Base-by-base conservation (phyloP, 2,797 vertebrate species). In the Arctocebus calabarensis region DNA sequence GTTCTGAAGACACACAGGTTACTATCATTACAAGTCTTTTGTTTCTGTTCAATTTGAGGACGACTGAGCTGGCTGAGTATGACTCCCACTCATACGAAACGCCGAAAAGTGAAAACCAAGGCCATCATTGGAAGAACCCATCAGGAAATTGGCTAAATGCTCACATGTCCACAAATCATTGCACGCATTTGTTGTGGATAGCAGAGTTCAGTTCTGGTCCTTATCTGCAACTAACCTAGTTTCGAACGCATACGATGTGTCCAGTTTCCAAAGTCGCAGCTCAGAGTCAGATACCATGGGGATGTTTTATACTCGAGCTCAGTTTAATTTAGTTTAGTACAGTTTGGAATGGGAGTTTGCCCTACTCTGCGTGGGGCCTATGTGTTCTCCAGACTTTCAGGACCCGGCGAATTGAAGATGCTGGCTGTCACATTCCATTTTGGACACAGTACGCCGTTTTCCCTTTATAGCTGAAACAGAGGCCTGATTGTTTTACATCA, bases 391-490 rank as follows among this genome's bases (percentile, higher is more conserved):
- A 71, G 16, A 48, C n/a, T 79, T 52, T 66, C 3, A 43, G 73
- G 84, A 68, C 13, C 52, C 61, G 2, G 37, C 10, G 64, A 87
- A 68, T 20, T 48, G 84, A 91, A 93, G 45, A 68, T 34, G 48
- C 37, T 81, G 59, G n/a, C 19, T 27, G 11, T 66, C 57, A 34
- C 10, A 1, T 13, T 94, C 16, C 43, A 7, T 71, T 91, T 90
- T 83, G 81, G 82, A 90, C 37, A 64, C 25, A 78, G 37, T 78
- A 37, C 52, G 55, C 84, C 17, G 90, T 91, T 91, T 93, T 94
- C 87, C 85, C 45, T 83, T 78, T 85, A 32, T 61, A 86, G 70
- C n/a, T 66, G 37, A 89, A 95, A 95, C 70, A 91, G 93, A 94
- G 92, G 83, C 74, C 59, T 71, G 73, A n/a, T 95, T 93, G 90